Conservation (phyloP, 2,113 vertebrate species). For the Nettapus auritus region DNA sequence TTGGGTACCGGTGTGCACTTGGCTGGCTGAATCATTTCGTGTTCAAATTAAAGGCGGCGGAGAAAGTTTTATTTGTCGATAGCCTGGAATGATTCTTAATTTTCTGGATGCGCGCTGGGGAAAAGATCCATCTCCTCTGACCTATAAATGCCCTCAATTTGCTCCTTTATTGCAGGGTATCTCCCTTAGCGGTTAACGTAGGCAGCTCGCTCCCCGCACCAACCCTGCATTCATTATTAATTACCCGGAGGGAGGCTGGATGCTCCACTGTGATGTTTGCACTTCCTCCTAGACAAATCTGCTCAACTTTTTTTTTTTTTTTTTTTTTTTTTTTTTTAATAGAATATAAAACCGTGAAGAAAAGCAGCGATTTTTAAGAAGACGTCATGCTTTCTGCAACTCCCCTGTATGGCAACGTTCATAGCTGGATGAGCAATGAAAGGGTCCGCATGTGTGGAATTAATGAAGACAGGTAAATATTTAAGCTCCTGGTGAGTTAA, state of each 20-base stretch:
- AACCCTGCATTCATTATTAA: conserved; percentile 65
- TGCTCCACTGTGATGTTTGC: conserved; percentile 41
- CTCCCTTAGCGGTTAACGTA: conserved; percentile 64
- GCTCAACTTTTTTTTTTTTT: conserved; percentile 57
- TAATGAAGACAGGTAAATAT: conserved; percentile 87
- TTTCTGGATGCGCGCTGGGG: conserved; percentile 49
- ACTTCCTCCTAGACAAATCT: conserved; percentile 63
- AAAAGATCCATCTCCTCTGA: conserved; percentile 62
- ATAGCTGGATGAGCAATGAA: conserved; percentile 89
- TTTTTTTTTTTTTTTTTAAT: neutral
- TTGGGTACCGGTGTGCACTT: neutral
- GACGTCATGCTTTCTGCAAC: conserved; percentile 89
- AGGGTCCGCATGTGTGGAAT: conserved; percentile 89
- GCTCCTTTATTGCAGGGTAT: conserved; percentile 61
- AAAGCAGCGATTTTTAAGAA: conserved; percentile 73
- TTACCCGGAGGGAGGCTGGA: conserved; percentile 67
- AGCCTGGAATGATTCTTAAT: conserved; percentile 65
- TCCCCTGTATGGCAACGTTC: conserved; percentile 87
- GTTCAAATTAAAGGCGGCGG: neutral
- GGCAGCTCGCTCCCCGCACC: conserved; percentile 37
- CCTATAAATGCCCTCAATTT: conserved; percentile 71
- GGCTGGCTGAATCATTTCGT: neutral
- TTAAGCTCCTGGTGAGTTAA: conserved; percentile 68
- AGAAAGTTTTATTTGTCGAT: conserved; percentile 59
- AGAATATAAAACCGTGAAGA: conserved; percentile 76